A percentile compares a stretch with the other conserved stretches of the same genome.
Evolutionary conservation across 2,797 vertebrate species (phyloP).

Genomic region (Phrynocephalus vlangalii): DNA sequence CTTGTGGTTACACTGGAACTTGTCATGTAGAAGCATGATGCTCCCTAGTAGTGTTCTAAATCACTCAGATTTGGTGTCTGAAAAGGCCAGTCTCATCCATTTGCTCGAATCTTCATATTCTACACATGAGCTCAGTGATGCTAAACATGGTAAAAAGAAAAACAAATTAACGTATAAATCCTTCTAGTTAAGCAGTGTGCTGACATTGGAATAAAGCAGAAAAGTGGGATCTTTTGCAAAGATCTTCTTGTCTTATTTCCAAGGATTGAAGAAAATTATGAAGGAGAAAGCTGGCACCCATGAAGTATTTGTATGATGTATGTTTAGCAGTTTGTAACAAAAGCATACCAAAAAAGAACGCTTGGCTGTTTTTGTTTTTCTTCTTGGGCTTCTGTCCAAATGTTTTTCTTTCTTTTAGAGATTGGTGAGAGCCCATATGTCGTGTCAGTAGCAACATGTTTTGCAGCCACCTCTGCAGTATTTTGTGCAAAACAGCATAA

Average conservation of each 20-base stretch:
- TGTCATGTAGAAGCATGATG: neutral
- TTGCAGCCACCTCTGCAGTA: neutral
- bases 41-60: neutral
- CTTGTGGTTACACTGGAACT: neutral
- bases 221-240: neutral
- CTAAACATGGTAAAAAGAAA: neutral
- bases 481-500: constrained; percentile 9
- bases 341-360: constrained; percentile 3
- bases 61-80: neutral
- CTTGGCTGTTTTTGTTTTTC: neutral
- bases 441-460: neutral
- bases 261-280: neutral
- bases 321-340: constrained; percentile 19
- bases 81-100: neutral
- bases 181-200: neutral
- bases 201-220: neutral
- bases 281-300: neutral
- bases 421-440: neutral
- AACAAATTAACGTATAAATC: neutral
- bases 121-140: neutral
- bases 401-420: neutral
- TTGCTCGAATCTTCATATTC: neutral
- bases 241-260: neutral
- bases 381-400: neutral
- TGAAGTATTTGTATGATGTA: neutral